These are phyloP conservation scores for Myopa testacea DNA, from an alignment of 2,888 invertebrate species.

Conservation along the genomic window DNA sequence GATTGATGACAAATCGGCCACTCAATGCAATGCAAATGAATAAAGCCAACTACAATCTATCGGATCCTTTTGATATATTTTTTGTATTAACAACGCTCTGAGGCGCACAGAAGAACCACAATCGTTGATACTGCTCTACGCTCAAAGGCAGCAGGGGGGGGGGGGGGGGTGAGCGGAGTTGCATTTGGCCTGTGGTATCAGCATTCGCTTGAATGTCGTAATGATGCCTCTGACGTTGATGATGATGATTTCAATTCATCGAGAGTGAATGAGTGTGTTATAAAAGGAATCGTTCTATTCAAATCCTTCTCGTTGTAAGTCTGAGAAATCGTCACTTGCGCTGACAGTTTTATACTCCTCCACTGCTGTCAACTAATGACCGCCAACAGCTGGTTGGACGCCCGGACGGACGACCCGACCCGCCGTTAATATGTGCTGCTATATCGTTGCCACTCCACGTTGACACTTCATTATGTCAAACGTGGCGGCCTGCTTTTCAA, in stretches of 20 bases:
- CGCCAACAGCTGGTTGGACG: neutral
- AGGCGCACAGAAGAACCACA: slow-evolving; percentile 6
- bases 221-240: slow-evolving; percentile 49
- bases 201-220: slow-evolving; percentile 24
- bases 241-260: slow-evolving; percentile 41
- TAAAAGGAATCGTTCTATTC: neutral
- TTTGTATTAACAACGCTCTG: neutral
- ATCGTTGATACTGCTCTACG: no score
- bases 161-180: neutral
- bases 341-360: slow-evolving; percentile 4
- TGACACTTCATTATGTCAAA: slow-evolving; percentile 17
- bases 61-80: neutral
- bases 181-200: slow-evolving; percentile 8
- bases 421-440: neutral
- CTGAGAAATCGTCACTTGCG: neutral
- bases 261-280: neutral
- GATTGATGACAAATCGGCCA: slow-evolving; percentile 66
- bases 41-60: slow-evolving; percentile 26
- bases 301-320: slow-evolving; percentile 32
- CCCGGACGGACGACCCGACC: neutral
- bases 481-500: neutral
- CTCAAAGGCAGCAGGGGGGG: neutral
- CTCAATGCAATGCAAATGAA: slow-evolving; percentile 65
- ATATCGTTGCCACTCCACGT: no score
- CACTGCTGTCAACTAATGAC: slow-evolving; percentile 5